A percentile compares a stretch with the other conserved stretches of the same genome.
Conservation (phyloP, 2,113 vertebrate genomes). For the Guaruba guarouba region DNA sequence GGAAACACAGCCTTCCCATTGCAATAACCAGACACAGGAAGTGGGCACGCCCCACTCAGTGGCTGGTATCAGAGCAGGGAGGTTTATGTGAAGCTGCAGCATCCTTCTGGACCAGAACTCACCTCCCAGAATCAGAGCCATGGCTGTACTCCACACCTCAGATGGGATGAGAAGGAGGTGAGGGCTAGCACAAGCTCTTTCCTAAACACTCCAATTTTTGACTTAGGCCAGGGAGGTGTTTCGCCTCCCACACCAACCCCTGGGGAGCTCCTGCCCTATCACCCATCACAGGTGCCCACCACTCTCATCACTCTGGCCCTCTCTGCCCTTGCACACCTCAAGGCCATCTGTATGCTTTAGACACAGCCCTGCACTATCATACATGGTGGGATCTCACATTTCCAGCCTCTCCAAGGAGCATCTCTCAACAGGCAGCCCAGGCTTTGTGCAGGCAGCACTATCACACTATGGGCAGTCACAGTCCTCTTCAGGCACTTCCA, state of each 20-base stretch:
- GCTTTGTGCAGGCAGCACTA: background rate
- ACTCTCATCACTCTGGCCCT: accelerated
- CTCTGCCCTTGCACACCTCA: background rate
- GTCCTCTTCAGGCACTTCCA: background rate
- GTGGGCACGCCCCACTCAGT: background rate
- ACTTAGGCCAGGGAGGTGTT: background rate
- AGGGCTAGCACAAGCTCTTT: background rate
- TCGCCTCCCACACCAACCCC: background rate
- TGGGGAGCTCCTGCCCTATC: background rate
- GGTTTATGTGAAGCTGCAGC: background rate
- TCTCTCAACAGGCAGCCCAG: background rate
- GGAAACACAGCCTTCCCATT: background rate
- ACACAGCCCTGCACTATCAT: accelerated
- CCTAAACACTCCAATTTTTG: background rate
- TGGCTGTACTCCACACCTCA: background rate
- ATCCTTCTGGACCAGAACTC: background rate
- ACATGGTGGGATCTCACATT: background rate
- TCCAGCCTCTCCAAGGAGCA: background rate
- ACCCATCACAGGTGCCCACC: background rate
- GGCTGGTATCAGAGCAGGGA: background rate
- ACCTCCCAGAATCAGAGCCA: background rate
- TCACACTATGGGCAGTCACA: accelerated
- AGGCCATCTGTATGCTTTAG: background rate
- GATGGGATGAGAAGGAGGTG: background rate
- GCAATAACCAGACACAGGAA: background rate